Evolutionary conservation across 1,140 invertebrate genomes (phyloP).

Genomic region (Eurosta solidaginis): DNA sequence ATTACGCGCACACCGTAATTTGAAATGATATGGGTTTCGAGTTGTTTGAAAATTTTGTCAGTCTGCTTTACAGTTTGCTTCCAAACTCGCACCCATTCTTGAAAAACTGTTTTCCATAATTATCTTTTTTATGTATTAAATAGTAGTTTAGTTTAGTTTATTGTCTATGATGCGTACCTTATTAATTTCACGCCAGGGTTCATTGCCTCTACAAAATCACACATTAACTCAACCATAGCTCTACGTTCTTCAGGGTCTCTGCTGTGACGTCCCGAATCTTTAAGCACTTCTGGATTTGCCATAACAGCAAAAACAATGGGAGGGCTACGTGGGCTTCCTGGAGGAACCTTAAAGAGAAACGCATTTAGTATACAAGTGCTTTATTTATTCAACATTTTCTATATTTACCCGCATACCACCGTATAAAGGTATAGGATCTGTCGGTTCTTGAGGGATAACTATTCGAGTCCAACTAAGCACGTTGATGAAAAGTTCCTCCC

Average conservation of each 20-base stretch:
- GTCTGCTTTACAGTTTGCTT: too few species aligned
- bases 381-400: background rate
- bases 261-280: conserved; percentile 70
- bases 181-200: conserved; percentile 67
- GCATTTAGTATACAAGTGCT: background rate
- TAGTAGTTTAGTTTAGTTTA: background rate
- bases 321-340: conserved; percentile 66
- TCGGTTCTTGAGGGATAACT: conserved; percentile 66
- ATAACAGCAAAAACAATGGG: conserved; percentile 72
- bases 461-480: conserved; percentile 75
- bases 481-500: conserved; percentile 68
- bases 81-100: too few species aligned
- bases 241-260: conserved; percentile 67
- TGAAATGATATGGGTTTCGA: too few species aligned
- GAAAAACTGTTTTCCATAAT: too few species aligned
- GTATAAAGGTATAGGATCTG: conserved; percentile 69
- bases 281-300: conserved; percentile 71
- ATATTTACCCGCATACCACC: conserved; percentile 70
- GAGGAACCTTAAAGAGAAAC: conserved; percentile 58
- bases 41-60: too few species aligned
- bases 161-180: conserved; percentile 43
- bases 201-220: conserved; percentile 74
- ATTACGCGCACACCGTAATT: too few species aligned
- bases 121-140: too few species aligned
- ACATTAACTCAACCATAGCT: conserved; percentile 68